phyloP scores from a whole-genome alignment of 2,113 vertebrate species.

The Lycocorax pyrrhopterus region DNA sequence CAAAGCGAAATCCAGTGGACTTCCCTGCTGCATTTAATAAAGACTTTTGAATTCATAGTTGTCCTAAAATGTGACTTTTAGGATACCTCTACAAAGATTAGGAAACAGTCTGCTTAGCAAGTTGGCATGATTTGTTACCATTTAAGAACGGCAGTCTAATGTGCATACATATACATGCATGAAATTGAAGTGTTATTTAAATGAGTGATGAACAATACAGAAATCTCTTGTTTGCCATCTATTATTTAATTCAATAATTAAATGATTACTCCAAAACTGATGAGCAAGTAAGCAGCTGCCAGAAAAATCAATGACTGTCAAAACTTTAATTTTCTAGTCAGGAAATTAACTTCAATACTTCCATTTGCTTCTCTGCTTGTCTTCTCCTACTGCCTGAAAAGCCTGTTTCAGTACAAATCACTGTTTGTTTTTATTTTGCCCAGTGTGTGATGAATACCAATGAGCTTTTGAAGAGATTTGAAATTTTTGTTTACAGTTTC shows the following conservation, averaged over 20 bases:
- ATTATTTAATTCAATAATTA: not conserved
- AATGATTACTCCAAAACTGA: not conserved
- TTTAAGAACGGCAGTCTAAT: not conserved
- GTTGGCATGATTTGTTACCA: accelerated
- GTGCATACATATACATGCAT: not conserved
- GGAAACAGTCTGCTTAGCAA: not conserved
- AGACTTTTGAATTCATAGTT: not conserved
- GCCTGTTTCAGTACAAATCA: not conserved
- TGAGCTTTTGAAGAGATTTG: not conserved
- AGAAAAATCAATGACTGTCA: not conserved
- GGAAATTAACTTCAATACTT: not conserved
- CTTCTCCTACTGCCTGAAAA: not conserved
- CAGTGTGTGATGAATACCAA: not conserved
- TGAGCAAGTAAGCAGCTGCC: not conserved
- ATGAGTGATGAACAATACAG: not conserved
- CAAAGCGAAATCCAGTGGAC: not conserved
- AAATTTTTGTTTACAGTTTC: not conserved
- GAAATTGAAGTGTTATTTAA: not conserved
- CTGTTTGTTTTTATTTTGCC: not conserved
- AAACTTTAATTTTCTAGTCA: not conserved
- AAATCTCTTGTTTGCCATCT: not conserved
- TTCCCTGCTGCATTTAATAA: not conserved
- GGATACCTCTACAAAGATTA: not conserved
- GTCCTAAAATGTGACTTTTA: not conserved
- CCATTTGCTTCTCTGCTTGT: not conserved